Evolutionary conservation across 1,140 invertebrate species (phyloP).

Genomic region (Aethina tumida): DNA sequence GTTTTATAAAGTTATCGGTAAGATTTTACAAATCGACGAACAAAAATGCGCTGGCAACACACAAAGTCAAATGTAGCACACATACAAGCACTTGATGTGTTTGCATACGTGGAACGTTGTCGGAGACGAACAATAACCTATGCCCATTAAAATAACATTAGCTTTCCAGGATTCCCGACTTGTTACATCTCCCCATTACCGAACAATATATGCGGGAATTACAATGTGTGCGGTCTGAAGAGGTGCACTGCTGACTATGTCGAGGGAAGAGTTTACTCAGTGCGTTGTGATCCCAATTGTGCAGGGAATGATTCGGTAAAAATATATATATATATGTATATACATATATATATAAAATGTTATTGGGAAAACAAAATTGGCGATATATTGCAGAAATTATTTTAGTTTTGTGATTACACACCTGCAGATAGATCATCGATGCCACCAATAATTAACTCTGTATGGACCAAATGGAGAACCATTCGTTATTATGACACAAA

Average conservation of each 20-base stretch:
- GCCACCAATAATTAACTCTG: too few relatives aligned
- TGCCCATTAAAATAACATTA: neutral
- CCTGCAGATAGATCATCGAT: too few relatives aligned
- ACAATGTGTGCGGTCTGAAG: conserved; percentile 20
- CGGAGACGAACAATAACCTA: neutral
- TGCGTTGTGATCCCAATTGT: conserved; percentile 18
- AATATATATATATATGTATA: too few relatives aligned
- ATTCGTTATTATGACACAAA: too few relatives aligned
- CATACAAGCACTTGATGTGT: neutral
- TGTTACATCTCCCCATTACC: conserved; percentile 23
- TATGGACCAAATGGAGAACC: too few relatives aligned
- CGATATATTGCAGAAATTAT: too few relatives aligned
- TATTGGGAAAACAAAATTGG: too few relatives aligned
- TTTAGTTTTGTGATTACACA: too few relatives aligned
- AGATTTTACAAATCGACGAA: neutral
- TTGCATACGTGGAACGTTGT: neutral
- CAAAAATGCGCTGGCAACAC: neutral
- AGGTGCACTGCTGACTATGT: conserved; percentile 10
- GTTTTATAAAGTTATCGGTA: conserved; percentile 20
- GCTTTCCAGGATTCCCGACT: conserved; percentile 17
- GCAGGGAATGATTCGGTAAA: too few relatives aligned
- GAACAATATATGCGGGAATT: conserved; percentile 13
- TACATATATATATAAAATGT: too few relatives aligned
- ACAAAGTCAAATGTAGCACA: neutral
- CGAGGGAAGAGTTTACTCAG: conserved; percentile 10